These are phyloP conservation scores for Caradrina clavipalpis DNA, from an alignment of 2,888 invertebrate species.

Conservation along the genomic window DNA sequence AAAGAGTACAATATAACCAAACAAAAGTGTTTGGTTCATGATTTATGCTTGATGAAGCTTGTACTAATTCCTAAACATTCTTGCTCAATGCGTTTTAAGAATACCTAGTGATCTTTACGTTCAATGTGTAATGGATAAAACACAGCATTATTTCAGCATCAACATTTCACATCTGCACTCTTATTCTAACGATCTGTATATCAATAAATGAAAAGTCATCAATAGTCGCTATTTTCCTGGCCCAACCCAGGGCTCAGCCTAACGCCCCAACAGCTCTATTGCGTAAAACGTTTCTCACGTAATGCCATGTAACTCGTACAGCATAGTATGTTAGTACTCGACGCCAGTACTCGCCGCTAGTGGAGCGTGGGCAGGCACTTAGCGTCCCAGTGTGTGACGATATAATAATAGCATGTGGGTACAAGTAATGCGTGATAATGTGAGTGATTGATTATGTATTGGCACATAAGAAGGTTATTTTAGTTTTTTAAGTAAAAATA, in stretches of 20 bases:
- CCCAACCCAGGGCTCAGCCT: background rate
- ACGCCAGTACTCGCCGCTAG: constrained; percentile 34
- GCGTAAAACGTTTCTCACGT: constrained; percentile 62
- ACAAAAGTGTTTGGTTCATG: too few species aligned
- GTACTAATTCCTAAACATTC: too few species aligned
- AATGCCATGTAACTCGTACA: constrained; percentile 51
- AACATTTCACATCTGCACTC: too few species aligned
- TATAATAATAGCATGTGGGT: constrained; percentile 24
- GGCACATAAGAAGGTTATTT: constrained; percentile 15
- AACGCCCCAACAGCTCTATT: constrained; percentile 40
- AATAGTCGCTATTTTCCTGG: constrained; percentile 3
- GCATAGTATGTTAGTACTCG: constrained; percentile 32
- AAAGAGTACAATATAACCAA: too few species aligned
- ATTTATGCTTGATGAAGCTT: too few species aligned
- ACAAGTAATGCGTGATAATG: constrained; percentile 23
- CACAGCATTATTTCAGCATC: too few species aligned
- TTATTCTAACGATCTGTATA: too few species aligned
- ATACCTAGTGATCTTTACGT: too few species aligned
- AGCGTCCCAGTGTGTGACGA: constrained; percentile 32
- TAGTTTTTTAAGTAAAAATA: constrained; percentile 14
- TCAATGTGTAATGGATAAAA: too few species aligned
- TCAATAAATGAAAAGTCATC: background rate
- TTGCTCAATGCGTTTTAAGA: too few species aligned
- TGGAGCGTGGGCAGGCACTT: constrained; percentile 57
- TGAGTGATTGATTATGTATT: constrained; percentile 43